A percentile compares a stretch with the other conserved stretches of the same genome.
These are phyloP conservation scores for Micromesistius poutassou DNA, from an alignment of 2,797 vertebrate genomes.

Conservation along the genomic window DNA sequence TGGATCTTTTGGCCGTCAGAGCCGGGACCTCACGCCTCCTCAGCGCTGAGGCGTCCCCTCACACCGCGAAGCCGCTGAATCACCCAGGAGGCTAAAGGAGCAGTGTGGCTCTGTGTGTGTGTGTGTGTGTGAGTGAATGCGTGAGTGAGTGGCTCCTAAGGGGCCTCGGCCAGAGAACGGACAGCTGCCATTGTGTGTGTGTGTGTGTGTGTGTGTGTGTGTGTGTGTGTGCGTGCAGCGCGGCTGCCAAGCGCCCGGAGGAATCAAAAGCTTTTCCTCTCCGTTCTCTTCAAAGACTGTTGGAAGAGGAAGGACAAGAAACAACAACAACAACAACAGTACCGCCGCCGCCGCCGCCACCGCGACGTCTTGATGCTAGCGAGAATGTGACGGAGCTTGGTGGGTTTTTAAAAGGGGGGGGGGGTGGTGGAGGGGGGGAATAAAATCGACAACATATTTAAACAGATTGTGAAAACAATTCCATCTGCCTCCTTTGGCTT, in stretches of 20 bases:
- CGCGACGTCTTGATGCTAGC: constrained; percentile 38
- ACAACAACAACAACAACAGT: constrained; percentile 43
- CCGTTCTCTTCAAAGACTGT: background rate
- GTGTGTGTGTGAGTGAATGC: background rate
- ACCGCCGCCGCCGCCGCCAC: no score
- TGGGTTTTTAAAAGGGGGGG: constrained; percentile 55
- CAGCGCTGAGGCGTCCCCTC: background rate
- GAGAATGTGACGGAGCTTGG: constrained; percentile 35
- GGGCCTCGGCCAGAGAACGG: background rate
- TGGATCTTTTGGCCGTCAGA: background rate
- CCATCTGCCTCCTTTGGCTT: constrained; percentile 79
- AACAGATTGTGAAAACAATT: constrained; percentile 79
- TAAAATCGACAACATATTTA: constrained; percentile 78
- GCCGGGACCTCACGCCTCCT: background rate
- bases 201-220: no score
- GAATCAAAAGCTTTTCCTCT: background rate
- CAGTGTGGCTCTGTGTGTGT: background rate
- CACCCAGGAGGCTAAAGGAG: background rate
- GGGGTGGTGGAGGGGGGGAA: constrained; percentile 47
- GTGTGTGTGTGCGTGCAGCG: background rate
- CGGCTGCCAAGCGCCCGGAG: background rate
- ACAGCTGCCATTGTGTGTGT: background rate
- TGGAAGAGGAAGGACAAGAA: background rate
- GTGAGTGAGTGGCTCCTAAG: background rate
- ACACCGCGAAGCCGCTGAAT: background rate